These are phyloP conservation scores for Lateolabrax maculatus DNA, from an alignment of 2,797 vertebrate genomes.

Conservation along the genomic window DNA sequence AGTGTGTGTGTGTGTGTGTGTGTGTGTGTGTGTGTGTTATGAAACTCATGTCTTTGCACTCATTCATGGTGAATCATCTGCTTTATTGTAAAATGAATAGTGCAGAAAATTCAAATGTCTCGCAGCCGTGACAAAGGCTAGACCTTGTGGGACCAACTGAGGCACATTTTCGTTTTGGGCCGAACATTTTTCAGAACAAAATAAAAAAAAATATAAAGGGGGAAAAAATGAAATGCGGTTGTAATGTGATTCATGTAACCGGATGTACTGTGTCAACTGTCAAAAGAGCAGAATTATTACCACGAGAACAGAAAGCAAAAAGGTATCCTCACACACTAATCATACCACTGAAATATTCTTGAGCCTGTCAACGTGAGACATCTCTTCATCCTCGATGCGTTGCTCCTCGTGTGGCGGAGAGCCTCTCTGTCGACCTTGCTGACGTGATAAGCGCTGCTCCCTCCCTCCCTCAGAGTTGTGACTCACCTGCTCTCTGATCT, in stretches of 20 bases:
- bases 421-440: conserved; percentile 64
- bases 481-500: conserved; percentile 85
- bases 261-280: conserved; percentile 7
- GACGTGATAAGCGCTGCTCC: conserved; percentile 67
- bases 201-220: conserved; percentile 7
- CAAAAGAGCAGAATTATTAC: neutral
- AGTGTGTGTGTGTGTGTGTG: too few species aligned
- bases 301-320: conserved; percentile 6
- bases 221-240: neutral
- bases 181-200: conserved; percentile 57
- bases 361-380: neutral
- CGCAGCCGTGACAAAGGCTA: conserved; percentile 39
- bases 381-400: conserved; percentile 8
- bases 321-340: conserved; percentile 18
- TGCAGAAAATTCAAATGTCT: conserved; percentile 46
- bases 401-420: conserved; percentile 27
- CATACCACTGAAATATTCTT: conserved; percentile 15
- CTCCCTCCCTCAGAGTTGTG: conserved; percentile 66
- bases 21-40: conserved; percentile 37
- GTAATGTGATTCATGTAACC: conserved; percentile 12
- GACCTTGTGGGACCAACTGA: conserved; percentile 57
- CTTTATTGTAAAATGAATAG: conserved; percentile 51
- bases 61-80: conserved; percentile 39
- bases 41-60: conserved; percentile 31
- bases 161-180: conserved; percentile 52